These are phyloP conservation scores for Corythornis madagascariensis DNA, from an alignment of 2,113 vertebrate genomes.

Conservation along the genomic window DNA sequence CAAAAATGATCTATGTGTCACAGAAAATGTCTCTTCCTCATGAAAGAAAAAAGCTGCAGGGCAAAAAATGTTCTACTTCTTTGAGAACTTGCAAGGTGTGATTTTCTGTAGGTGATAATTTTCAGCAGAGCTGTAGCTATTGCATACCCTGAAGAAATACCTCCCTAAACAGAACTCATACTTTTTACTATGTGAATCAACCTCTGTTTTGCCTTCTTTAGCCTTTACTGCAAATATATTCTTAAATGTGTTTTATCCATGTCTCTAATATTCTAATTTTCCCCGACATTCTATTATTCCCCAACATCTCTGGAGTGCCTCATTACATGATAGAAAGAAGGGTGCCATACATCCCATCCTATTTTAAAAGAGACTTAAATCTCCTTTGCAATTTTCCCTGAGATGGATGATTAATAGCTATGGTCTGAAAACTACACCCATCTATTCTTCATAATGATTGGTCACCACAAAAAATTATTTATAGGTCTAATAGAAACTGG, in stretches of 20 bases:
- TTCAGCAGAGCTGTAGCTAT: not conserved
- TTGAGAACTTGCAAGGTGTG: not conserved
- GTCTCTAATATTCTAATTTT: not conserved
- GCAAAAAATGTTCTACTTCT: not conserved
- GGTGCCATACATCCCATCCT: not conserved
- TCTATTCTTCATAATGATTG: constrained; percentile 44
- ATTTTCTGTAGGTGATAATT: constrained; percentile 6
- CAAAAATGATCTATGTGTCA: not conserved
- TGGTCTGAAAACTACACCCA: constrained; percentile 39
- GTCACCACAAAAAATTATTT: not conserved
- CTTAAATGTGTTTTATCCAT: not conserved
- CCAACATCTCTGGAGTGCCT: not conserved
- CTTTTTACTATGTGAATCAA: not conserved
- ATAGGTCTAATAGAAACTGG: not conserved
- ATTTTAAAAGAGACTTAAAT: not conserved
- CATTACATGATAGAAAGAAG: not conserved
- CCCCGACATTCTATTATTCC: not conserved
- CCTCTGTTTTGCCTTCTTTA: not conserved
- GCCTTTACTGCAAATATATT: not conserved
- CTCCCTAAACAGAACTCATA: not conserved
- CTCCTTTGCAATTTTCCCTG: constrained; percentile 18
- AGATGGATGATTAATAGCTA: not conserved
- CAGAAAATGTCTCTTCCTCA: not conserved
- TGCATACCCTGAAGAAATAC: not conserved
- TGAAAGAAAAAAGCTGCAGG: constrained; percentile 10